A percentile compares a stretch with the other conserved stretches of the same genome.
phyloP scores from a whole-genome alignment of 2,797 vertebrate genomes.

The Phrynocephalus forsythii region DNA sequence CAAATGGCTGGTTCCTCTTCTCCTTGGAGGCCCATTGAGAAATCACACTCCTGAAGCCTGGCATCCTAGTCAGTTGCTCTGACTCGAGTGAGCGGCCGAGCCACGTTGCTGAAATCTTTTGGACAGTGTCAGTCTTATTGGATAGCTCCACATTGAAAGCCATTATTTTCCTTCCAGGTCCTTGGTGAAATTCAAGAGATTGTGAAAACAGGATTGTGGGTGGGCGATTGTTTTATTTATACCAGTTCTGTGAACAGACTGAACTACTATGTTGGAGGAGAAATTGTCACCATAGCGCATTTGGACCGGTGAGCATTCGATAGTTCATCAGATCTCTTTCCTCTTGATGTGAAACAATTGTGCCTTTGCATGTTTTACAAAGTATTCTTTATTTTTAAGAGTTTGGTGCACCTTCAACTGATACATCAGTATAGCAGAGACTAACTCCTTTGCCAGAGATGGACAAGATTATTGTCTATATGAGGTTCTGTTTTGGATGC shows the following conservation, averaged over 20 bases:
- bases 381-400: neutral
- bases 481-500: neutral
- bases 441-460: neutral
- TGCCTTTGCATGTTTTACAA: neutral
- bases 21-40: too few relatives aligned
- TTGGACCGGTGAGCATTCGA: slow-evolving; percentile 89
- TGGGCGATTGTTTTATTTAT: slow-evolving; percentile 99
- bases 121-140: neutral
- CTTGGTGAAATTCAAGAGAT: slow-evolving; percentile 98
- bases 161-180: slow-evolving; percentile 80
- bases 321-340: neutral
- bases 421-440: neutral
- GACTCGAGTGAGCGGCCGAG: too few relatives aligned
- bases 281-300: slow-evolving; percentile 98
- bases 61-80: too few relatives aligned
- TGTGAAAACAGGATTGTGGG: slow-evolving; percentile 98
- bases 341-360: neutral
- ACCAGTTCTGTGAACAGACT: slow-evolving; percentile 99
- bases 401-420: neutral
- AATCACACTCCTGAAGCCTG: too few relatives aligned
- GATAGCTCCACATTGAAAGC: neutral
- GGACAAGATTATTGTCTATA: neutral
- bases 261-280: slow-evolving; percentile 98
- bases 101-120: neutral
- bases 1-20: too few relatives aligned